phyloP scores from a whole-genome alignment of 2,113 vertebrate genomes.

The Lota lota region DNA sequence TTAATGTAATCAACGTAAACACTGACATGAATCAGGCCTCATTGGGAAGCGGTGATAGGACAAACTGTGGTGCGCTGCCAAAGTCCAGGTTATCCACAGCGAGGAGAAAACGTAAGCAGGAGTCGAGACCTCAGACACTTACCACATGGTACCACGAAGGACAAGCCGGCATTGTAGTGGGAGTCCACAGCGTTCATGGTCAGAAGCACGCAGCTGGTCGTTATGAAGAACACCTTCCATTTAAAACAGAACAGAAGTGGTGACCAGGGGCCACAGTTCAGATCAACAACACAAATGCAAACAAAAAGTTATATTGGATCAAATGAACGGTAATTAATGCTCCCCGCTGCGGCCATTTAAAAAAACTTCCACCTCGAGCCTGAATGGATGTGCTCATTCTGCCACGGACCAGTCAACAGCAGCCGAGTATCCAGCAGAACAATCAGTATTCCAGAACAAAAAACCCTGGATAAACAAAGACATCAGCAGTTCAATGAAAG shows the following conservation, averaged over 20 bases:
- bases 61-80: too few relatives aligned
- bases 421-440: neutral
- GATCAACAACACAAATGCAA: neutral
- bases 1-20: too few relatives aligned
- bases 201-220: conserved; percentile 65
- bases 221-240: conserved; percentile 64
- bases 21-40: too few relatives aligned
- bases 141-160: conserved; percentile 71
- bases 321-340: too few relatives aligned
- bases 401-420: too few relatives aligned
- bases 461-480: too few relatives aligned
- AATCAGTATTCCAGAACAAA: neutral
- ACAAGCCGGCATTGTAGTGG: conserved; percentile 49
- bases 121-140: conserved; percentile 33
- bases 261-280: too few relatives aligned
- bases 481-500: too few relatives aligned
- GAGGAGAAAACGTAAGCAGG: neutral
- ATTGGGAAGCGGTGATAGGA: too few relatives aligned
- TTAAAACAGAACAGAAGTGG: neutral
- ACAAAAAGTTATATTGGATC: neutral
- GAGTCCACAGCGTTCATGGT: conserved; percentile 43
- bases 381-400: too few relatives aligned
- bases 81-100: neutral
- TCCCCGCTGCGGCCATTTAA: neutral
- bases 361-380: neutral